phyloP scores from a whole-genome alignment of 1,140 invertebrate species.

The Lethrus apterus region DNA sequence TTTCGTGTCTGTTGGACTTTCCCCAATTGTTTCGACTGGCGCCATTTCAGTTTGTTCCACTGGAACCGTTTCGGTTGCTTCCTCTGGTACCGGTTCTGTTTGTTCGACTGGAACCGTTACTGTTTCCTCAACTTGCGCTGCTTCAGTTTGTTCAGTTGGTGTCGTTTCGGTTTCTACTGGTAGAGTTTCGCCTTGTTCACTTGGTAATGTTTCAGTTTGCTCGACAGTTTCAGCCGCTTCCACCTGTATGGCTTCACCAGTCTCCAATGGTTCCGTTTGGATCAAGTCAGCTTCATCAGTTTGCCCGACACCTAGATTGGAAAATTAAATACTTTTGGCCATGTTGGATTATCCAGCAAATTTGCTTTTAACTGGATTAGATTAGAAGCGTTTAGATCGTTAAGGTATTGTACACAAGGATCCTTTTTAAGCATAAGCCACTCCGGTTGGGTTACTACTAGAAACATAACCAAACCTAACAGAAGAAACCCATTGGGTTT shows the following conservation, averaged over 20 bases:
- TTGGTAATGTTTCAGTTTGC: not conserved
- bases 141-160: slow-evolving; percentile 7
- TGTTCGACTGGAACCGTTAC: not conserved
- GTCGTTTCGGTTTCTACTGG: not conserved
- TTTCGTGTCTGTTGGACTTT: slow-evolving; percentile 9
- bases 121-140: slow-evolving; percentile 4
- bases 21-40: not conserved
- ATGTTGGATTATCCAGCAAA: too few relatives aligned
- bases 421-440: too few relatives aligned
- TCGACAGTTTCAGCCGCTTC: slow-evolving; percentile 1
- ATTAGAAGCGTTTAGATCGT: not conserved
- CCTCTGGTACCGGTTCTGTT: not conserved
- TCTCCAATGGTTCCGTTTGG: not conserved
- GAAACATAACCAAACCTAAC: too few relatives aligned
- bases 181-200: slow-evolving; percentile 2
- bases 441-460: too few relatives aligned
- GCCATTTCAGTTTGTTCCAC: not conserved
- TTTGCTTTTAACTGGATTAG: not conserved
- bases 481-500: too few relatives aligned
- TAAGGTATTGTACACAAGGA: too few relatives aligned
- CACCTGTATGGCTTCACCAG: slow-evolving; percentile 4
- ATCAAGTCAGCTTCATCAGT: too few relatives aligned
- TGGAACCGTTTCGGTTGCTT: not conserved
- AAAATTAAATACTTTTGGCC: too few relatives aligned
- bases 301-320: too few relatives aligned